Base-by-base conservation (phyloP, 2,888 invertebrate species). In the Phortica okadai region DNA sequence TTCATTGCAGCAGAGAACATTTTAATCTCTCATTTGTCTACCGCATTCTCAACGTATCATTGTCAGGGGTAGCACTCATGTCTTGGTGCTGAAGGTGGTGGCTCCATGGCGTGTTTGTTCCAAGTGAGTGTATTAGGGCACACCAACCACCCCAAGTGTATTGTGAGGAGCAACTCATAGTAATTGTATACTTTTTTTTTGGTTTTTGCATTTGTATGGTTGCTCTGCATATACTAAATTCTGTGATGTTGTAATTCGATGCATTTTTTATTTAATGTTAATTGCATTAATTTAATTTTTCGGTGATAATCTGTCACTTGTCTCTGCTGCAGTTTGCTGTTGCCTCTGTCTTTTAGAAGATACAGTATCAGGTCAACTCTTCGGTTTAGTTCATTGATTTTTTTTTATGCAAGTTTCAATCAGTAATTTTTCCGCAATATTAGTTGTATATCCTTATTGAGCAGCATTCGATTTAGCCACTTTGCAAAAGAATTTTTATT, bases 131-230 rank as follows among this genome's bases (percentile, higher is more conserved):
- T 33, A 33, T 33, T 50, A 11, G 50, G 50, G 14, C 59, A 3
- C 59, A 59, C n/a, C 50, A 69, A 50, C 69, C 45, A 69, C 67
- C 67, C 42, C 69, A 7, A 59, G 50, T 59, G n/a, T 8, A 62
- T 62, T 16, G 62, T 62, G n/a, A 4, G n/a, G 1, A 7, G 2
- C 7, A 56, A 16, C 8, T 45, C 14, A 10, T 50, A n/a, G 78
- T 75, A 74, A 75, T 64, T 44, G 69, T 54, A 78, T 76, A 78
- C 73, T 73, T 75, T 76, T 74, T 76, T 75, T 76, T 74, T 8
- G 76, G 75, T 70, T 75, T 78, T 76, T 70, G 54, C 78, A 78
- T 78, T 76, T 62, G 72, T 69, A 50, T 6, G 50, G 50, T 25
- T 50, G 70, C 70, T 56, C 33, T 5, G 62, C 25, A 50, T 50